Conservation (phyloP, 2,113 vertebrate species). For the Oryzias woworae region DNA sequence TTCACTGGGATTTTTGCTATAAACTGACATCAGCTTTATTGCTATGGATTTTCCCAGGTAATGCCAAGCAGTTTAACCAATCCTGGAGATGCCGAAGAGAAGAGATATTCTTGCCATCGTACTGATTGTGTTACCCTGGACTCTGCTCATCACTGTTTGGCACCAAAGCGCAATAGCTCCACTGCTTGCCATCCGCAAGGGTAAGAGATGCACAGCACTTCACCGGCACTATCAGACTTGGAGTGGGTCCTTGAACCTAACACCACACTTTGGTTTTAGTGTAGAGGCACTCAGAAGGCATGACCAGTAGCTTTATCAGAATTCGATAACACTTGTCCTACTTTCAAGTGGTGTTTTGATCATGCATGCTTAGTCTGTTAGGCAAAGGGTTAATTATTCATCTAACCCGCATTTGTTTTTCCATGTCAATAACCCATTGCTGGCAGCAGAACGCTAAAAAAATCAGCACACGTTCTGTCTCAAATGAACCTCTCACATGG, state of each 20-base stretch:
- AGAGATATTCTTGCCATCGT: constrained; percentile 98
- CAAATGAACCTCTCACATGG: neutral
- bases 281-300: constrained; percentile 24
- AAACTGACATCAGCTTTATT: no score
- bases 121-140: constrained; percentile 99
- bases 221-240: constrained; percentile 20
- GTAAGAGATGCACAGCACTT: constrained; percentile 70
- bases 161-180: constrained; percentile 96
- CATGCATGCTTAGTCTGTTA: no score
- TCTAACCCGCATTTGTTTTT: no score
- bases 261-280: constrained; percentile 40
- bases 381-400: no score
- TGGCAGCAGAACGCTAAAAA: no score
- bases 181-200: constrained; percentile 93
- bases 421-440: no score
- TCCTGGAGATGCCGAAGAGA: constrained; percentile 99
- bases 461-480: neutral
- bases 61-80: constrained; percentile 94
- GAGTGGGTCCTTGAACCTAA: constrained; percentile 54
- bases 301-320: constrained; percentile 39
- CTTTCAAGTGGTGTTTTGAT: no score
- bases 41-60: constrained; percentile 77
- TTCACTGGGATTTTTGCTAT: no score
- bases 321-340: constrained; percentile 37
- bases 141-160: constrained; percentile 98